These are phyloP conservation scores for Meleagris gallopavo DNA, from an alignment of 2,113 vertebrate genomes.

Conservation along the genomic window DNA sequence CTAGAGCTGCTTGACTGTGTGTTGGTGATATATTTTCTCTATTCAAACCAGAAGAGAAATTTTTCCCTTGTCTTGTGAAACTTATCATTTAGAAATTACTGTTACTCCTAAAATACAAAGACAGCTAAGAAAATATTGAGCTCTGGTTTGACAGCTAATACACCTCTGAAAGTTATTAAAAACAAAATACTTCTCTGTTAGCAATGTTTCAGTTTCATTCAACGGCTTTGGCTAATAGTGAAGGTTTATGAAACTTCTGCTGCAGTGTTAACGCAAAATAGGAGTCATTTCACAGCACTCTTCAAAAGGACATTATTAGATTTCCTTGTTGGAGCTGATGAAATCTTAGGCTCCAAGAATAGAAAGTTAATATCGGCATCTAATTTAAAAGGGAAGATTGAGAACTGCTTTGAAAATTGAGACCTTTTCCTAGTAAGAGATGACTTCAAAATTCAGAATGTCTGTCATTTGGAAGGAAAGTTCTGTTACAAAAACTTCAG, in stretches of 20 bases:
- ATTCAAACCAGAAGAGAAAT: not conserved
- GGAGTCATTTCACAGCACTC: slow-evolving; percentile 18
- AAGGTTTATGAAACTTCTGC: not conserved
- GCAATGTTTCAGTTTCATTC: not conserved
- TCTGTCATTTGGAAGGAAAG: not conserved
- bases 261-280: not conserved
- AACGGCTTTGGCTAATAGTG: slow-evolving; percentile 7
- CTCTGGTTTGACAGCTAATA: slow-evolving; percentile 28
- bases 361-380: not conserved
- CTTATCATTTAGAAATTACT: not conserved
- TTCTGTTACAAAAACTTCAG: not conserved
- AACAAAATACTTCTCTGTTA: slow-evolving; percentile 12
- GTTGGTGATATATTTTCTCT: not conserved
- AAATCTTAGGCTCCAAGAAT: slow-evolving; percentile 22
- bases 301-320: slow-evolving; percentile 1
- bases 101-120: not conserved
- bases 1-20: not conserved
- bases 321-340: slow-evolving; percentile 39
- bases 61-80: not conserved
- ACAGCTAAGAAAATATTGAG: not conserved
- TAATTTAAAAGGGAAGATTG: slow-evolving; percentile 13
- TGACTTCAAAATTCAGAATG: not conserved
- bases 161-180: slow-evolving; percentile 37
- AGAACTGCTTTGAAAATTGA: slow-evolving; percentile 9
- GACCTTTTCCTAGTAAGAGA: not conserved